Evolutionary conservation across 2,888 invertebrate species (phyloP).

Genomic region (Leptura quadrifasciata): DNA sequence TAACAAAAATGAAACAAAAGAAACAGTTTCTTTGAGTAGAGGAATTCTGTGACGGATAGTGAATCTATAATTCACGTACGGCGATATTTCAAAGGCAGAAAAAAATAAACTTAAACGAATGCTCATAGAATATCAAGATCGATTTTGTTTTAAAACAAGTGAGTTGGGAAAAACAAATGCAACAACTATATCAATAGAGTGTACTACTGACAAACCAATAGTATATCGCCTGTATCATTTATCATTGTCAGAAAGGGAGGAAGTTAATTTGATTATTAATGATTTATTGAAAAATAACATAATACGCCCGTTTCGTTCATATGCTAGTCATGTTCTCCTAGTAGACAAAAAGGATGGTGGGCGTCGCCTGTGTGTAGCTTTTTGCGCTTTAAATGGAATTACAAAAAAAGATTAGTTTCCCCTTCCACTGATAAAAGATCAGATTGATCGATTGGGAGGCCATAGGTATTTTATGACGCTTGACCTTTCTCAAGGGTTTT

Average conservation of each 20-base stretch:
- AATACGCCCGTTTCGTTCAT: conserved; percentile 17
- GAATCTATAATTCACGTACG: background rate
- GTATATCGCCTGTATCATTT: conserved; percentile 25
- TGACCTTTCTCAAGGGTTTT: conserved; percentile 11
- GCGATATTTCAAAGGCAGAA: background rate
- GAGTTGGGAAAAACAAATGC: conserved; percentile 18
- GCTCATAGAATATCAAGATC: conserved; percentile 11
- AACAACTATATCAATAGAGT: conserved; percentile 6
- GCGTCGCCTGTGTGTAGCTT: conserved; percentile 30
- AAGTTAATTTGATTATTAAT: conserved; percentile 8
- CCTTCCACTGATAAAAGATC: conserved; percentile 21
- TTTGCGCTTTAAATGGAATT: conserved; percentile 32
- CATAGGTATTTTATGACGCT: conserved; percentile 11
- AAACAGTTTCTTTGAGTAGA: background rate
- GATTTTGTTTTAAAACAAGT: no score
- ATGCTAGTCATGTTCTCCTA: conserved; percentile 10
- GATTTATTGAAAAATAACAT: conserved; percentile 22
- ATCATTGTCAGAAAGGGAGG: conserved; percentile 22
- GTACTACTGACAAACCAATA: conserved; percentile 16
- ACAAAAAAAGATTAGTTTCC: conserved; percentile 21
- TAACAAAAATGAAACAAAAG: background rate
- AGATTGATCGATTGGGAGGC: no score
- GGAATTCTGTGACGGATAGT: conserved; percentile 15
- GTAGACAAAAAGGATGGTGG: conserved; percentile 16
- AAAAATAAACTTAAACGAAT: conserved; percentile 17